A percentile compares a stretch with the other conserved stretches of the same genome.
phyloP scores from a whole-genome alignment of 2,888 invertebrate genomes.

The Drosophila maculinotata region DNA sequence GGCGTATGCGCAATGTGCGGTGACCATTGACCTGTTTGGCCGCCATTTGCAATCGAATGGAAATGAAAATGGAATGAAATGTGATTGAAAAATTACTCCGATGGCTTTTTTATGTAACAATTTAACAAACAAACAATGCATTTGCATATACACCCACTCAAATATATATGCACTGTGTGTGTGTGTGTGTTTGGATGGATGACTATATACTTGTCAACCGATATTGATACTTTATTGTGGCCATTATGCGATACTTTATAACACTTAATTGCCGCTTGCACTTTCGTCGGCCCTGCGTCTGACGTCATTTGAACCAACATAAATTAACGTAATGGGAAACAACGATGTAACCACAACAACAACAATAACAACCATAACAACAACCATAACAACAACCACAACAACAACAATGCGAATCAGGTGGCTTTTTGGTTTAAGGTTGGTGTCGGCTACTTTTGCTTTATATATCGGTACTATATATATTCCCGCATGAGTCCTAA shows the following conservation, averaged over 20 bases:
- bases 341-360: constrained; percentile 13
- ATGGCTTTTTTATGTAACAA: constrained; percentile 23
- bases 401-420: constrained; percentile 84
- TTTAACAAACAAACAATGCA: constrained; percentile 14
- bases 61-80: constrained; percentile 39
- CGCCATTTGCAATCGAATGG: constrained; percentile 27
- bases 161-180: not conserved
- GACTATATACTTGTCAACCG: constrained; percentile 17
- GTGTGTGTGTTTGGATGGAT: constrained; percentile 5
- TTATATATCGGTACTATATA: not conserved
- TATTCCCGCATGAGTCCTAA: constrained; percentile 5
- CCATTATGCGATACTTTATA: constrained; percentile 45
- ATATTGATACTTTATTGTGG: constrained; percentile 42
- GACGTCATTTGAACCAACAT: constrained; percentile 21
- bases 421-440: constrained; percentile 97
- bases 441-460: constrained; percentile 86
- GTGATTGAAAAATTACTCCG: constrained; percentile 33
- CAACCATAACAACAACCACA: too few species aligned
- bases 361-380: constrained; percentile 24
- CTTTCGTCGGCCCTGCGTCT: too few species aligned
- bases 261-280: constrained; percentile 56
- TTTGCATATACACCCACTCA: constrained; percentile 5
- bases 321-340: constrained; percentile 32
- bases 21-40: constrained; percentile 25
- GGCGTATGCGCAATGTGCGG: constrained; percentile 44